Evolutionary conservation across 2,888 invertebrate species (phyloP), one percentile per base, ranked within the genome.

Genomic region (Drosophila neutralis): DNA sequence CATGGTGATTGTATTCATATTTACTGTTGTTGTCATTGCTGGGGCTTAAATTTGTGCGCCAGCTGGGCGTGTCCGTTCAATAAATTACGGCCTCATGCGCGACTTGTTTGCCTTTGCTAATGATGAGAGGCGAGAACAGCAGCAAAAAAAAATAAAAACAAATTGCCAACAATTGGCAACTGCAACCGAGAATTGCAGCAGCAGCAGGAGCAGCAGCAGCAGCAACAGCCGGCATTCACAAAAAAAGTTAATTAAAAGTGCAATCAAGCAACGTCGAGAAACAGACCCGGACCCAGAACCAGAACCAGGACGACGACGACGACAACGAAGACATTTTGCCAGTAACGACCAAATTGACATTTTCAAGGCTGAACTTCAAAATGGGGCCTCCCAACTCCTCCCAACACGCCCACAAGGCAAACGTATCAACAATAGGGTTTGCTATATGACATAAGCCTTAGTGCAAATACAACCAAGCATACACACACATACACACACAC

Each of bases 241-340:
- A 89, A 88, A 89, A 89, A 89, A 86, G 87, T 89, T 89, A 90
- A 89, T 89, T 89, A 90, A 89, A 89, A 89, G 89, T 81, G 90
- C 90, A 89, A 89, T 84, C 84, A 89, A 78, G 87, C 87, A 78
- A 71, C 71, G 72, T 67, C 73, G 63, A 60, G 67, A 54, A 69
- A 54, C 60, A 52, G 77, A 61, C 64, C 54, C 62, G 58, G 66
- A 42, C 29, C 35, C 53, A 69, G 66, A 40, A 27, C 42, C 57
- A 51, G 48, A 15, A 4, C 52, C 33, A 24, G 52, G 33, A 15
- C 40, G 51, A 61, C 57, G 62, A 67, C 69, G 59, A 59, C 27
- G 38, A 56, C 53, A 53, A 38, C 69, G 51, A 51, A 15, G 75
- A 73, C 73, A 83, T 86, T 82, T 75, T 73, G 75, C 86, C 72